These are phyloP conservation scores for Tetramorium bicarinatum DNA, from an alignment of 2,888 invertebrate genomes.

Conservation along the genomic window DNA sequence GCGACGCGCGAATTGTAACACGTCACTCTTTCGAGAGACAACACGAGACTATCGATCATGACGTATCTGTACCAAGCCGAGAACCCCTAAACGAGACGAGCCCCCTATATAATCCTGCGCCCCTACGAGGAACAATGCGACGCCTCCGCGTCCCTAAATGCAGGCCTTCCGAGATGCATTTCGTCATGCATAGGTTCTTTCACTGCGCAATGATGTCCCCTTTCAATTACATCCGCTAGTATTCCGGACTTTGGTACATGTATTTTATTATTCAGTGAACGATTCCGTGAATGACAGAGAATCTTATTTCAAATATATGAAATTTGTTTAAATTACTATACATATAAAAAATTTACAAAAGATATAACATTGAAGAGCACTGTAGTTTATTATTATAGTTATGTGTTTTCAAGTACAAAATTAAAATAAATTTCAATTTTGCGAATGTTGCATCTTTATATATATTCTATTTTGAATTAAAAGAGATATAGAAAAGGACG, in stretches of 20 bases:
- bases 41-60: constrained; percentile 82
- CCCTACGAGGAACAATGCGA: constrained; percentile 82
- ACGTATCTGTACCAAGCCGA: constrained; percentile 79
- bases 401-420: background rate
- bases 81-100: constrained; percentile 75
- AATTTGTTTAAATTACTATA: background rate
- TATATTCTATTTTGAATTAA: background rate
- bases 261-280: constrained; percentile 15
- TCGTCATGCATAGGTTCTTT: constrained; percentile 77
- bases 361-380: background rate
- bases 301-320: background rate
- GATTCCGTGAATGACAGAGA: background rate
- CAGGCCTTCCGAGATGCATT: constrained; percentile 77
- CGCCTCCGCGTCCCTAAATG: constrained; percentile 77
- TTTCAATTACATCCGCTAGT: constrained; percentile 54
- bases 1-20: constrained; percentile 55
- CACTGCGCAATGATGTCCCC: constrained; percentile 35
- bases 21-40: constrained; percentile 76
- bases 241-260: constrained; percentile 15
- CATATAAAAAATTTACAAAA: background rate
- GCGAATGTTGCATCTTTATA: background rate
- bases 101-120: constrained; percentile 79
- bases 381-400: background rate
- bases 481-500: constrained; percentile 1
- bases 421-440: background rate